Evolutionary conservation across 2,888 invertebrate species (phyloP), one percentile per base, ranked within the genome.

Genomic region (Serripes groenlandicus): DNA sequence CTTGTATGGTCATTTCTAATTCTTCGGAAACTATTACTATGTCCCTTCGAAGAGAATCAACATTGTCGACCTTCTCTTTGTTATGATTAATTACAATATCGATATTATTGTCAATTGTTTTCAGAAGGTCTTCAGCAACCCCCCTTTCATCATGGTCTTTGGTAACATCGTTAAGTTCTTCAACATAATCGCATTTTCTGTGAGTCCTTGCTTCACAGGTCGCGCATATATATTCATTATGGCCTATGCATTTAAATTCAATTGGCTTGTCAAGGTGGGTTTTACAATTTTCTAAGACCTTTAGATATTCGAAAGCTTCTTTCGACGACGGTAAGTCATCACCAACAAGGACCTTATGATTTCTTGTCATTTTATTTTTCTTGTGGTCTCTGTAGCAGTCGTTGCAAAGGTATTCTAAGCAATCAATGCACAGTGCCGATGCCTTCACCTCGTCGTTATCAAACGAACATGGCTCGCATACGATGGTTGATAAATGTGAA

Each of bases 391-490:
- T 60, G 0, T 54, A n/a, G 56, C 79, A 79, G 5, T 26, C 35
- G 15, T 52, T 64, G 30, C 79, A 79, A 1, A 79, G 52, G 23
- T 79, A 79, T 28, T 79, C 79, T 3, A 54, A 28, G 37, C 79
- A 79, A 9, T 49, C 70, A 15, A 64, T 28, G 54, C 79, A 79
- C 30, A 79, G 75, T 9, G 66, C 54, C 42, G 30, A 30, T 3
- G 73, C 78, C 30, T 42, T 32, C 5, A 58, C 49, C 7, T 54
- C n/a, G 2, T 26, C 37, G 15, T 56, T 37, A 32, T 78, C 78
- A 58, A 26, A 78, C 1, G 28, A 5, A 73, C 78, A 78, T 0
- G 78, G 78, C 15, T 78, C 66, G 56, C 78, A 78, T n/a, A n/a
- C n/a, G n/a, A n/a, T n/a, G n/a, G n/a, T n/a, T n/a, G n/a, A n/a